A percentile compares a stretch with the other conserved stretches of the same genome.
These are phyloP conservation scores for Drosophila pegasa DNA, from an alignment of 2,888 invertebrate species.

Conservation along the genomic window DNA sequence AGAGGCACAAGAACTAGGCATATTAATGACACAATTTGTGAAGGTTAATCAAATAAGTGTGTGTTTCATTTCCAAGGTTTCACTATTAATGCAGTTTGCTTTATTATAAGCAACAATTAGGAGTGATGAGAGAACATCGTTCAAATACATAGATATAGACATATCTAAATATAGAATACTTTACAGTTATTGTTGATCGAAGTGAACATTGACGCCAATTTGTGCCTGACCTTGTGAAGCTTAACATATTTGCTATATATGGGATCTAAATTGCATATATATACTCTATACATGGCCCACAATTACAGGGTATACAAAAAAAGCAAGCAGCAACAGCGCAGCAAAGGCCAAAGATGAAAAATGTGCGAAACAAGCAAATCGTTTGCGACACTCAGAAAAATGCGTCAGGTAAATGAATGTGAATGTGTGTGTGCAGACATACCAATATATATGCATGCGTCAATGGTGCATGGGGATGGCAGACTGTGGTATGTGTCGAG, in stretches of 20 bases:
- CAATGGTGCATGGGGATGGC: constrained; percentile 39
- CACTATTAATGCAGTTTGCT: not conserved
- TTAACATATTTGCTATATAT: not conserved
- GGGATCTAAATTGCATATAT: not conserved
- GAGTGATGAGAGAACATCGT: too few relatives aligned
- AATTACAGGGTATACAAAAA: constrained; percentile 38
- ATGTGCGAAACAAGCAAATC: constrained; percentile 72
- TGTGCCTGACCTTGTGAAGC: not conserved
- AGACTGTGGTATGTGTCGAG: constrained; percentile 49
- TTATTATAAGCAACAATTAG: too few relatives aligned
- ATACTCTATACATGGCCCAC: not conserved
- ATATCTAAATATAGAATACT: not conserved
- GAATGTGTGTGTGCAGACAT: constrained; percentile 3
- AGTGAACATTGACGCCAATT: not conserved
- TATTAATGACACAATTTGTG: not conserved
- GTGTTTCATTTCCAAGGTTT: not conserved
- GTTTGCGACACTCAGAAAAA: constrained; percentile 70
- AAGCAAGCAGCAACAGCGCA: constrained; percentile 1
- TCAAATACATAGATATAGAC: too few relatives aligned
- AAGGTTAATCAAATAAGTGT: not conserved
- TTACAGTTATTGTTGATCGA: too few relatives aligned
- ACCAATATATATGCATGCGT: constrained; percentile 15
- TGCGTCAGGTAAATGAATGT: constrained; percentile 60
- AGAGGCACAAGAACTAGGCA: too few relatives aligned
- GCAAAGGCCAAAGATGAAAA: constrained; percentile 66